Evolutionary conservation across 2,113 vertebrate genomes (phyloP).

Genomic region (Neoarius graeffei): DNA sequence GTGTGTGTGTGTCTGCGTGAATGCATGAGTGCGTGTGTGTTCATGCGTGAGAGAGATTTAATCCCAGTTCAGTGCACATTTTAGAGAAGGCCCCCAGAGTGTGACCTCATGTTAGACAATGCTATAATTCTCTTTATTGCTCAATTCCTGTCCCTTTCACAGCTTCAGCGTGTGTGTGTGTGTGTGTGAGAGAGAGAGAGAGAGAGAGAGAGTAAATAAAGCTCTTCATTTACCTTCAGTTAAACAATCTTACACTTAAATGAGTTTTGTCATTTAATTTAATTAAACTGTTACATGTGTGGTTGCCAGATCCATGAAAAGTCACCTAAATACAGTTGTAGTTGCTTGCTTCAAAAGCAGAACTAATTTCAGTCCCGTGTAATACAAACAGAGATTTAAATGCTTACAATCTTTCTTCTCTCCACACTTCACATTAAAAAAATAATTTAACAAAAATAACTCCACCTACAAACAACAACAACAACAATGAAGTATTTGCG

Average conservation of each 20-base stretch:
- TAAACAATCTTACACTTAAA: not conserved
- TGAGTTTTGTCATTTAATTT: not conserved
- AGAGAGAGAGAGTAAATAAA: not conserved
- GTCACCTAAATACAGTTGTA: not conserved
- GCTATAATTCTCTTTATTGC: slow-evolving; percentile 52
- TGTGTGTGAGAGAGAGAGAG: not conserved
- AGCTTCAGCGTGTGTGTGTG: slow-evolving; percentile 18
- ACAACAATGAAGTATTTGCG: not conserved
- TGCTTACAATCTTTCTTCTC: too few species aligned
- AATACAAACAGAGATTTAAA: not conserved
- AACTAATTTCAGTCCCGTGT: not conserved
- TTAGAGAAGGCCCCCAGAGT: slow-evolving; percentile 49
- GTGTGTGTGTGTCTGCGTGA: not conserved
- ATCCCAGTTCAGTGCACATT: slow-evolving; percentile 50
- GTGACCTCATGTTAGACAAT: slow-evolving; percentile 44
- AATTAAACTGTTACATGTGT: not conserved
- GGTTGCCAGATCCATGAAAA: not conserved
- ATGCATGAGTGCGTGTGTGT: not conserved
- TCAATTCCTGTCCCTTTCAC: slow-evolving; percentile 51
- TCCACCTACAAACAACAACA: not conserved
- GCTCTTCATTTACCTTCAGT: not conserved
- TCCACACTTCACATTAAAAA: too few species aligned
- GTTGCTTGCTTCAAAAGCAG: not conserved
- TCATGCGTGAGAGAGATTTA: slow-evolving; percentile 32
- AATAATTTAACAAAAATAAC: not conserved